phyloP scores from a whole-genome alignment of 2,797 vertebrate genomes.

The Vultur gryphus region DNA sequence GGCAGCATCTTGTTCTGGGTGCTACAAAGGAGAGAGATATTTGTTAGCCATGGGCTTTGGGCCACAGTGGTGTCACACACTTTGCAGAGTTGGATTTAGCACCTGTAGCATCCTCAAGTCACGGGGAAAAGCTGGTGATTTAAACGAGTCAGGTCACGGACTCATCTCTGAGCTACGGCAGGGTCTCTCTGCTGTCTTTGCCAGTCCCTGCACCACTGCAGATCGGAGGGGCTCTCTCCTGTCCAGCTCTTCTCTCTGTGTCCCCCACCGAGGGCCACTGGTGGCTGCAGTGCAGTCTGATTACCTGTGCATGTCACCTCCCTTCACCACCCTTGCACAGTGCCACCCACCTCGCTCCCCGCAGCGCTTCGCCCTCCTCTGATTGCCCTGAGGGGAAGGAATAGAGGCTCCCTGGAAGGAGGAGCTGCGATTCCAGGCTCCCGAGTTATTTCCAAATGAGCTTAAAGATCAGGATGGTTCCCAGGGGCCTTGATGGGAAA shows the following conservation, averaged over 20 bases:
- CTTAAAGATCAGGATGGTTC: neutral
- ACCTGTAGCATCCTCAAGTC: neutral
- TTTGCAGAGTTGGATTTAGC: neutral
- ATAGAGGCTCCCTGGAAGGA: neutral
- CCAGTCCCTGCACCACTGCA: neutral
- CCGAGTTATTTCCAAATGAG: neutral
- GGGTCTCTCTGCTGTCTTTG: neutral
- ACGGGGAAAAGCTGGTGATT: neutral
- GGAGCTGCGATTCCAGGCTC: neutral
- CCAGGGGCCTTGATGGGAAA: neutral
- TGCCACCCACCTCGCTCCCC: neutral
- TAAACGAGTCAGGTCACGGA: neutral
- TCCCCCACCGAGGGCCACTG: neutral
- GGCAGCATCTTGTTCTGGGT: neutral
- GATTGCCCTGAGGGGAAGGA: neutral
- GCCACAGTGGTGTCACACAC: neutral
- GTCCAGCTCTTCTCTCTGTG: neutral
- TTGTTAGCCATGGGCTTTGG: neutral
- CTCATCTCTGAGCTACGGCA: rapidly evolving
- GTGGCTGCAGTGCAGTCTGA: neutral
- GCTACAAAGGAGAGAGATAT: neutral
- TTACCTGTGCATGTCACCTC: neutral
- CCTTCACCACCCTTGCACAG: rapidly evolving
- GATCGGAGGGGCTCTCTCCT: neutral
- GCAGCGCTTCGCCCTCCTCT: neutral